phyloP scores from a whole-genome alignment of 2,888 invertebrate species.

The Oscheius sp. region DNA sequence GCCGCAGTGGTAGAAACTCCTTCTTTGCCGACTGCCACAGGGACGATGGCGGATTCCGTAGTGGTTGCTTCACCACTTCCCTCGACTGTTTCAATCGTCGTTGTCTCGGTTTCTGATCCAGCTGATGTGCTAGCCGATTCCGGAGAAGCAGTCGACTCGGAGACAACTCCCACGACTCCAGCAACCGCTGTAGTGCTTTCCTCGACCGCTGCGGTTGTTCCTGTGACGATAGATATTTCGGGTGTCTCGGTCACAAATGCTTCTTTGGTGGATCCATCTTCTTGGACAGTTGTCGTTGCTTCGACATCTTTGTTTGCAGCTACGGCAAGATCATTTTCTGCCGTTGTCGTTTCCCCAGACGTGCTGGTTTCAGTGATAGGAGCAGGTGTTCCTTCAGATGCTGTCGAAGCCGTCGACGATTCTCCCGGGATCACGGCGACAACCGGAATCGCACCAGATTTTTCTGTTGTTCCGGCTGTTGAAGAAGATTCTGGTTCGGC shows the following conservation, averaged over 20 bases:
- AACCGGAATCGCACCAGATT: background rate
- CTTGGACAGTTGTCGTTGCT: background rate
- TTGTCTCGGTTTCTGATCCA: background rate
- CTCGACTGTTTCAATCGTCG: background rate
- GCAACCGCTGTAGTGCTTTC: background rate
- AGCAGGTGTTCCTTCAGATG: background rate
- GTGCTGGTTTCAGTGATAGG: slow-evolving; percentile 2
- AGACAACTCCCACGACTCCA: background rate
- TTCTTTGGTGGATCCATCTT: background rate
- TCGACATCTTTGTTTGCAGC: slow-evolving; percentile 11
- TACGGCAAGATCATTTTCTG: background rate
- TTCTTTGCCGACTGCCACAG: slow-evolving; percentile 9
- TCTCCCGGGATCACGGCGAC: background rate
- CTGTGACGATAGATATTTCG: too few relatives aligned
- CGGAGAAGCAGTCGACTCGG: background rate
- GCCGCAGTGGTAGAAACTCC: slow-evolving; percentile 32
- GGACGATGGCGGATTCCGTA: slow-evolving; percentile 12
- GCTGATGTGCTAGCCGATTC: slow-evolving; percentile 13
- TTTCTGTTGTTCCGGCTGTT: background rate
- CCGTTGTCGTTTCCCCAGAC: background rate
- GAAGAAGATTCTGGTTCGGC: slow-evolving; percentile 21
- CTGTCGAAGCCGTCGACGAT: background rate
- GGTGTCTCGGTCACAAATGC: slow-evolving; percentile 3
- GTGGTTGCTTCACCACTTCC: slow-evolving; percentile 36
- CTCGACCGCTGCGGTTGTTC: background rate